phyloP scores from a whole-genome alignment of 2,113 vertebrate genomes.

The Plotosus lineatus region DNA sequence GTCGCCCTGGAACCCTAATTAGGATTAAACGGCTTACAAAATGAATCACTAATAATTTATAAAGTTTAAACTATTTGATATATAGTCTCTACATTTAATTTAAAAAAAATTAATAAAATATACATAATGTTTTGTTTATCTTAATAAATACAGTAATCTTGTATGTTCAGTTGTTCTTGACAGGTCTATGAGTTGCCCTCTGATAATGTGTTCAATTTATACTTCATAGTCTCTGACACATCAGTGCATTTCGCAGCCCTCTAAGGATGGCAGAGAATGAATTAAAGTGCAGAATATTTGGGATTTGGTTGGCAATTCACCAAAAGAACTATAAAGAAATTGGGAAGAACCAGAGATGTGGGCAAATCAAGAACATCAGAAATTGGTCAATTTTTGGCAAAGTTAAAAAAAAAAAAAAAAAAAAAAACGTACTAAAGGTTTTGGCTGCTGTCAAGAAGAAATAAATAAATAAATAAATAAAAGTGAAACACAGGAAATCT shows the following conservation, averaged over 20 bases:
- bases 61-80: background rate
- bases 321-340: background rate
- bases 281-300: constrained; percentile 12
- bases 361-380: background rate
- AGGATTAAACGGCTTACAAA: too few relatives aligned
- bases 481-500: background rate
- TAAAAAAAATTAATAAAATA: background rate
- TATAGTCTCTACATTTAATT: background rate
- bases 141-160: background rate
- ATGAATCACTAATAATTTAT: background rate
- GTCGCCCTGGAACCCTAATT: too few relatives aligned
- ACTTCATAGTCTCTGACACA: background rate
- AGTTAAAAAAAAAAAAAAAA: background rate
- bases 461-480: too few relatives aligned
- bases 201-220: background rate
- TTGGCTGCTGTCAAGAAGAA: constrained; percentile 17
- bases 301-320: background rate
- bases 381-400: background rate
- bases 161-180: background rate
- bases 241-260: too few relatives aligned
- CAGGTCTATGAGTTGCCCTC: background rate
- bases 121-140: background rate
- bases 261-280: background rate
- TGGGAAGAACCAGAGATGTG: background rate
- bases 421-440: background rate